Base-by-base conservation (phyloP, 2,113 vertebrate species). In the Gallinago jamesoni region DNA sequence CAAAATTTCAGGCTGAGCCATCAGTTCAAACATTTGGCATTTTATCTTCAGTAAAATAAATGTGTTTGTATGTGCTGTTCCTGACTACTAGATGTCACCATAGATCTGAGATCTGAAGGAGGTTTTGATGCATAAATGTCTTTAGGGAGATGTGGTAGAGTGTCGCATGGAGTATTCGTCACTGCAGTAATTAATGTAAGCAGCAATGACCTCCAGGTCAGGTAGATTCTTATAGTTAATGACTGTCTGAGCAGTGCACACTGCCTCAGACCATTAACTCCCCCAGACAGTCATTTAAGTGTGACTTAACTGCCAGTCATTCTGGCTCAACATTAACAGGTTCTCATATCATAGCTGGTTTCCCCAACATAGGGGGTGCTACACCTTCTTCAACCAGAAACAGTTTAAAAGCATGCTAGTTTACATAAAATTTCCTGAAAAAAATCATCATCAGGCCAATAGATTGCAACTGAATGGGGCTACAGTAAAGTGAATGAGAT, bases 151-250 rank as follows among this genome's bases (percentile, higher is more conserved):
- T 6, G 17, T 28, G 56, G 35, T 76, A n/a, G 59, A 81, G 37
- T 35, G 31, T 87, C 1, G 0, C 62, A 39, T 20, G 37, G 35
- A 87, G n/a, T 70, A 56, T 88, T 92, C 0, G 0, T 91, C 90
- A 88, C 20, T 85, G 73, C 24, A 92, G 39, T 73, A 91, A 93
- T 96, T 93, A 93, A 87, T 1, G 4, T 63, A 89, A 93, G 70
- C 66, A 93, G 70, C 73, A 94, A 90, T 75, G 92, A 97, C 68
- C 84, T 87, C 47, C 81, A 78, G 82, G 89, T 94, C 84, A 88
- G 57, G 59, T 83, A 52, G 90, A 78, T 91, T 93, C 69, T 93
- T 85, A 60, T 24, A 33, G 45, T 87, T 94, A 94, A 91, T 86
- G 79, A 84, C 74, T 81, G 7, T 23, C 80, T 84, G 74, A 91